Evolutionary conservation across 2,888 invertebrate genomes (phyloP).

Genomic region (Orthosia cruda): DNA sequence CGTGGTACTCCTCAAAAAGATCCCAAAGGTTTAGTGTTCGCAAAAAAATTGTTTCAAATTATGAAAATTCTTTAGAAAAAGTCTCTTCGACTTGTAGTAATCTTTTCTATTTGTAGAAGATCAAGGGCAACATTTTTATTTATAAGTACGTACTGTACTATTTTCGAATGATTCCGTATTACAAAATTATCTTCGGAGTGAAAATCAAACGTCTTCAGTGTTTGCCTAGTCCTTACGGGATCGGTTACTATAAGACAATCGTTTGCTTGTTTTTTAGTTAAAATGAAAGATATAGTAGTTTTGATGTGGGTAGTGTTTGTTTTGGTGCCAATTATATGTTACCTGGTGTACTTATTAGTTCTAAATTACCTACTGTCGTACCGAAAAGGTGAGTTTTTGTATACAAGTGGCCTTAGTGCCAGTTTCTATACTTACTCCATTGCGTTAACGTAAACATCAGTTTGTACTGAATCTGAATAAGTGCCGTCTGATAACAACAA

Average conservation of each 20-base stretch:
- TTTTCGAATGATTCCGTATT: neutral
- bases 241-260: neutral
- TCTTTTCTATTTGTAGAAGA: neutral
- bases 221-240: neutral
- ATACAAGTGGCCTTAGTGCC: too few species aligned
- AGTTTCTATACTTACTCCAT: too few species aligned
- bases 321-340: neutral
- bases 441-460: too few species aligned
- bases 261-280: neutral
- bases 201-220: neutral
- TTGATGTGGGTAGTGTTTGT: neutral
- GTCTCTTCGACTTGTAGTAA: too few species aligned
- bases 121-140: neutral
- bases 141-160: neutral
- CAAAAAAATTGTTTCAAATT: too few species aligned
- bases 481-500: too few species aligned
- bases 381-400: neutral
- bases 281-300: neutral
- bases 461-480: too few species aligned
- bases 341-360: neutral
- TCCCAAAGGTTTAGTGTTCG: too few species aligned
- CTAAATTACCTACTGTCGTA: neutral
- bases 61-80: too few species aligned
- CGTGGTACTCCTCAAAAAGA: too few species aligned
- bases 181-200: neutral